Conservation (phyloP, 2,113 vertebrate species). For the Indicator indicator region DNA sequence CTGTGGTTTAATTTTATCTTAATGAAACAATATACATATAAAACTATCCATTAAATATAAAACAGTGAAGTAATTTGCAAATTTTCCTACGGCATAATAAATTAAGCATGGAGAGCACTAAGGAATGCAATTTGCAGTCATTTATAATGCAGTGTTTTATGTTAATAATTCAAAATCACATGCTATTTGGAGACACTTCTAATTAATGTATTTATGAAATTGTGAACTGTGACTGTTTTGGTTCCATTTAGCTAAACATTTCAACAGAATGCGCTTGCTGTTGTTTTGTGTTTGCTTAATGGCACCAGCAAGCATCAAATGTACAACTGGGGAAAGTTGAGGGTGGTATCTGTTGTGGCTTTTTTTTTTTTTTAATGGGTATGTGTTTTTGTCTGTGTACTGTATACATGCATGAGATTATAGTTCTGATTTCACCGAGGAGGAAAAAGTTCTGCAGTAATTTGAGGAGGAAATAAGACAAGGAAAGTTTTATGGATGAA, state of each 20-base stretch:
- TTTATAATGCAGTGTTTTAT: slow-evolving; percentile 88
- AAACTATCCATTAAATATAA: slow-evolving; percentile 82
- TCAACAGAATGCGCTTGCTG: slow-evolving; percentile 78
- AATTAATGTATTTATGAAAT: slow-evolving; percentile 89
- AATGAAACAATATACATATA: slow-evolving; percentile 82
- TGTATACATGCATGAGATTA: neutral
- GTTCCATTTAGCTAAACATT: slow-evolving; percentile 87
- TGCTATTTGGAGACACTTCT: slow-evolving; percentile 87
- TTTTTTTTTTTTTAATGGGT: slow-evolving; percentile 39
- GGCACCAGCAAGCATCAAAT: slow-evolving; percentile 71
- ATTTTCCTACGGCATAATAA: slow-evolving; percentile 84
- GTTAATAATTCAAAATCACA: slow-evolving; percentile 90
- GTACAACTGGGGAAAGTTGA: slow-evolving; percentile 71
- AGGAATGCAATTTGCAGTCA: slow-evolving; percentile 86
- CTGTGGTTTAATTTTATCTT: slow-evolving; percentile 78
- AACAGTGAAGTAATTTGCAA: slow-evolving; percentile 82
- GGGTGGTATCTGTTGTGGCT: slow-evolving; percentile 5
- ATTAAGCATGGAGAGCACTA: slow-evolving; percentile 85
- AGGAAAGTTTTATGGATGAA: slow-evolving; percentile 69
- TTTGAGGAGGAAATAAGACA: slow-evolving; percentile 55
- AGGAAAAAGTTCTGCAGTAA: slow-evolving; percentile 30
- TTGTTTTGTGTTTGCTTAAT: slow-evolving; percentile 80
- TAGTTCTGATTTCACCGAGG: neutral
- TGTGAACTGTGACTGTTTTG: slow-evolving; percentile 86
- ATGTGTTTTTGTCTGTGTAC: neutral